Conservation (phyloP, 2,113 vertebrate genomes). For the Phyllopteryx taeniolatus region DNA sequence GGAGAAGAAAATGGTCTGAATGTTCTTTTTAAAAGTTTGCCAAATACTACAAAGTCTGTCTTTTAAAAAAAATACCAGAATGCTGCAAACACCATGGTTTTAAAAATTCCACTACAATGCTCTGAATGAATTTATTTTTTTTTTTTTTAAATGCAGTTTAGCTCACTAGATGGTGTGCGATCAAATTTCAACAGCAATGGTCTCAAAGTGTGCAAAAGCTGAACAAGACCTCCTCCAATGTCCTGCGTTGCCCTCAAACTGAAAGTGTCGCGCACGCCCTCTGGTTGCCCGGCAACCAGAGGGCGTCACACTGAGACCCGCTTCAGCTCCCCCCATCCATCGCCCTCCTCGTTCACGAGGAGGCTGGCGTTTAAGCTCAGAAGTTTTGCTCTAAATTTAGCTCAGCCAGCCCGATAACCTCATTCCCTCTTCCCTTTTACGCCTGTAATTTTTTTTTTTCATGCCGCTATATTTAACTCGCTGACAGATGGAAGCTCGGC, state of each 20-base stretch:
- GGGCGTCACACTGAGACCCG: neutral
- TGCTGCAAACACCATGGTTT: too few relatives aligned
- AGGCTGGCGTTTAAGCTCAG: neutral
- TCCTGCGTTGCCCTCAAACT: neutral
- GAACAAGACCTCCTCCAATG: neutral
- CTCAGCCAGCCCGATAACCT: conserved; percentile 41
- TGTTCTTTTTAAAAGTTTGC: too few relatives aligned
- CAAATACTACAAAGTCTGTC: too few relatives aligned
- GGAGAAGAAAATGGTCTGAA: too few relatives aligned
- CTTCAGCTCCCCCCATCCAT: conserved; percentile 22
- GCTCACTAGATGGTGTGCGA: too few relatives aligned
- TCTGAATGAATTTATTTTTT: too few relatives aligned
- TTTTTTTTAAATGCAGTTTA: too few relatives aligned
- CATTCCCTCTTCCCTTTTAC: conserved; percentile 7
- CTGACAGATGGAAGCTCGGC: conserved; percentile 45
- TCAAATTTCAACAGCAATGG: too few relatives aligned
- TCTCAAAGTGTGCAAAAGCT: too few relatives aligned
- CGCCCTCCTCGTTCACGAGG: conserved; percentile 22
- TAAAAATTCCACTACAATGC: too few relatives aligned
- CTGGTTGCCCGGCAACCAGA: neutral
- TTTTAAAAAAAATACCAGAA: too few relatives aligned
- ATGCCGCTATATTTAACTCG: conserved; percentile 61
- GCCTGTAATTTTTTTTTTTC: conserved; percentile 58
- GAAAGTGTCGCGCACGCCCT: neutral
- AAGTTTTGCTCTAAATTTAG: conserved; percentile 47